Evolutionary conservation across 2,888 invertebrate genomes (phyloP).

Genomic region (Polyommatus icarus): DNA sequence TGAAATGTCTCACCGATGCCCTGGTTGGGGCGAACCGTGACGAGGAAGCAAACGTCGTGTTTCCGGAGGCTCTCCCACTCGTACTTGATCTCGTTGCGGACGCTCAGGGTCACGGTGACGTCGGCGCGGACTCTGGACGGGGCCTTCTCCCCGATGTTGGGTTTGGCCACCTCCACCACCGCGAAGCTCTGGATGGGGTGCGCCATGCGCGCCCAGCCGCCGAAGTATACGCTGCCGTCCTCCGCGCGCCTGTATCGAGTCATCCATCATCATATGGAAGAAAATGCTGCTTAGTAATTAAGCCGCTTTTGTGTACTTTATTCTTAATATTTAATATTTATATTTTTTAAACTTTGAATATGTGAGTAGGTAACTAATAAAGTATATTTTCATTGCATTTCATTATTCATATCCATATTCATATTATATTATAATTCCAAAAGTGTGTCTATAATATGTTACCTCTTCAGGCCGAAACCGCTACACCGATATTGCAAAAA

Average conservation of each 20-base stretch:
- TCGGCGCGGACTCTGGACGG: constrained; percentile 98
- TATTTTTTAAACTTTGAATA: too few species aligned
- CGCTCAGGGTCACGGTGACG: constrained; percentile 94
- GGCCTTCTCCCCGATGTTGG: constrained; percentile 95
- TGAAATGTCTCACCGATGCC: constrained; percentile 83
- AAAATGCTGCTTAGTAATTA: too few species aligned
- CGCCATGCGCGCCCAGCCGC: constrained; percentile 99
- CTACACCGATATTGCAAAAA: too few species aligned
- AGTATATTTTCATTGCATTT: too few species aligned
- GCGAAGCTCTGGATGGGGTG: constrained; percentile 95
- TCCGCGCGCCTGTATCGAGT: constrained; percentile 85
- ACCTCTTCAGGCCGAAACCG: too few species aligned
- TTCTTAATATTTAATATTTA: too few species aligned
- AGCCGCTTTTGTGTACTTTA: too few species aligned
- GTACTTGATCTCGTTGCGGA: constrained; percentile 93
- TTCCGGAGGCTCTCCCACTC: constrained; percentile 99
- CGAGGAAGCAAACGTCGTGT: constrained; percentile 98
- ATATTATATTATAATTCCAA: too few species aligned
- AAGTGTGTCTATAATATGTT: too few species aligned
- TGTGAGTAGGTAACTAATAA: too few species aligned
- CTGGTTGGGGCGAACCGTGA: constrained; percentile 92
- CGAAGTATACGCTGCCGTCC: constrained; percentile 92
- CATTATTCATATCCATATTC: too few species aligned
- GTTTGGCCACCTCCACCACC: constrained; percentile 96
- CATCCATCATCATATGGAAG: neutral